These are phyloP conservation scores for Cariama cristata DNA, from an alignment of 2,113 vertebrate genomes.

Conservation along the genomic window DNA sequence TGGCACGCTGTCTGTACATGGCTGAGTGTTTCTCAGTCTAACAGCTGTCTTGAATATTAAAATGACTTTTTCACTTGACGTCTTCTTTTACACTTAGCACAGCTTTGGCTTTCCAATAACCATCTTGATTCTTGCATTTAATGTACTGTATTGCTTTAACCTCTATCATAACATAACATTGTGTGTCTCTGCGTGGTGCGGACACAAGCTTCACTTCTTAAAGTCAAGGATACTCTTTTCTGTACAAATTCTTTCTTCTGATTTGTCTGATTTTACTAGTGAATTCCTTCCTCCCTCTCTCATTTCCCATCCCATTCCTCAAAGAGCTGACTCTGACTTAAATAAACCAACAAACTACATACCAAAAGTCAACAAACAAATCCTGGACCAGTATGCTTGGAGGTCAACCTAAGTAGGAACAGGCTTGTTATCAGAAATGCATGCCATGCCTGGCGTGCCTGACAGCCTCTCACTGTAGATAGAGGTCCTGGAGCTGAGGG, in stretches of 20 bases:
- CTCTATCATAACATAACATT: background rate
- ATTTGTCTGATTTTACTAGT: background rate
- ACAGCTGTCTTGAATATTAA: background rate
- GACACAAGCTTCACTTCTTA: background rate
- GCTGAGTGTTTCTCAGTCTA: background rate
- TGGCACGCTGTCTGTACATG: rapidly evolving
- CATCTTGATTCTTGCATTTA: background rate
- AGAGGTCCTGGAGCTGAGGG: background rate
- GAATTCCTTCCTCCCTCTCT: background rate
- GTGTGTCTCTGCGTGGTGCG: background rate
- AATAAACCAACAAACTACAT: background rate
- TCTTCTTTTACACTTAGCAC: background rate
- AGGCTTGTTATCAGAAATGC: constrained; percentile 9
- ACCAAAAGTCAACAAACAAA: background rate
- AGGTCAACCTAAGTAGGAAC: background rate
- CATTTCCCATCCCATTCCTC: background rate
- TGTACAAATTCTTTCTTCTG: background rate
- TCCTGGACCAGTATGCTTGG: background rate
- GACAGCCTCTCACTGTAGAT: background rate
- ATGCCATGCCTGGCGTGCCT: background rate
- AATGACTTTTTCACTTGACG: background rate
- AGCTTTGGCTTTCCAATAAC: background rate
- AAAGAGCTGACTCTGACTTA: background rate
- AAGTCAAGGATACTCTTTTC: background rate
- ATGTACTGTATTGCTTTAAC: background rate